Base-by-base conservation (phyloP, 2,888 invertebrate genomes). In the Bugula neritina region DNA sequence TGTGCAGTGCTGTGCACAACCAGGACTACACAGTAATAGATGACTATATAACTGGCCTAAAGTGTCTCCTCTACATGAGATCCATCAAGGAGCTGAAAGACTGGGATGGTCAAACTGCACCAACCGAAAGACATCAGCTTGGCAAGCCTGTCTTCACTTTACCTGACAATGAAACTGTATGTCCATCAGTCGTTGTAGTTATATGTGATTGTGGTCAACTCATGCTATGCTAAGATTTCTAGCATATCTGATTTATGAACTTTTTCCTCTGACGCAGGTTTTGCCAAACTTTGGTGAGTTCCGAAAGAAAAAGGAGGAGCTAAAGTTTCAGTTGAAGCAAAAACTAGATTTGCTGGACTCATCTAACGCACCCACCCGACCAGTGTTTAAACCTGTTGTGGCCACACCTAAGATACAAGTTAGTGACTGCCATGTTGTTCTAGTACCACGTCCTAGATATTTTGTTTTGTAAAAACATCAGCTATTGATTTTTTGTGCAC, bases 21-120 rank as follows among this genome's bases (percentile, higher is more conserved):
- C 98, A 99, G 86, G 98, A 99, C 85, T 99, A 96, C 81, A 97
- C 97, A 0, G 86, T 99, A 0, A 90, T 99, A 69, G 92, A 97
- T 13, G 98, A 99, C 84, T 99, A 98, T 83, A 89, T 91, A 72
- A 91, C 90, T 0, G 95, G 95, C 0, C 86, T 98, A 17, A 92
- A 93, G 83, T 88, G 95, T 0, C 84, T 96, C 35, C 85, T 98
- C 5, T 97, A 94, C 82, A 85, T 96, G 13, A 88, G 90, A 76
- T 77, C 82, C 34, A 78, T 87, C 5, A 85, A 87, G 72, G 87
- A 88, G 54, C 73, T 81, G 69, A 71, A 74, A 1, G 73, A 74
- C 21, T 99, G 99, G 99, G 89, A 91, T 77, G 97, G 97, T 0
- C 98, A 98, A 84, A 94, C 94, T 71, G 96, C 96, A 1, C 95